Evolutionary conservation across 2,797 vertebrate species (phyloP), one percentile per base, ranked within the genome.

Genomic region (Dendrocincla fuliginosa): DNA sequence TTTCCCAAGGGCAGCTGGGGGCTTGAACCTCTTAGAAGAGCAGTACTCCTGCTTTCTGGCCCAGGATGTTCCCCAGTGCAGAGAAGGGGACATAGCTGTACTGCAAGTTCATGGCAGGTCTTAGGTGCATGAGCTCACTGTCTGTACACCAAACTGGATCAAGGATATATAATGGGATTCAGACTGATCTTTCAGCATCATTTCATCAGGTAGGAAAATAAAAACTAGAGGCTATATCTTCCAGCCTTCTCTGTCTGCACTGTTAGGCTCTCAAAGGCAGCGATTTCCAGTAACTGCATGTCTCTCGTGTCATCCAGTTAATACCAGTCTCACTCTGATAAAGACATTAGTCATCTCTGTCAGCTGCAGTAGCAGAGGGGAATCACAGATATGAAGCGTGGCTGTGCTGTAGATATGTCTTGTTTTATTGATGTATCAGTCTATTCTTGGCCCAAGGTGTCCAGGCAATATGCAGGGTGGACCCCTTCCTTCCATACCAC

Each of bases 101-200:
- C 59, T 14, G 37, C 10, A 1, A 28, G 5, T 4, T 52, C 39
- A 6, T 9, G 23, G 18, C 17, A 63, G 52, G 30, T 14, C 39
- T 19, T 2, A 1, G 39, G 13, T 6, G 13, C 25, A 16, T 0
- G 8, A 78, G 23, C 42, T 74, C 47, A 11, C 1, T 10, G 37
- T 13, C 5, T 4, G 32, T 59, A 42, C 20, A 33, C 4, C 52
- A 37, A 24, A 74, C 30, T 15, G 27, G 65, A 84, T 9, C 0
- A 3, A 50, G 39, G 39, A 18, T 41, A 32, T 0, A 0, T 11
- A 50, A 30, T 5, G 12, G 42, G 59, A 67, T 68, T 68, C 47
- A n/a, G 24, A 84, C 3, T 32, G 53, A 68, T 27, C n/a, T 47
- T 60, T 64, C 55, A 83, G 50, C 50, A 60, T 25, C 9, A 53